A percentile compares a stretch with the other conserved stretches of the same genome.
These are phyloP conservation scores for Synergus laeviventris DNA, from an alignment of 2,888 invertebrate species.

Conservation along the genomic window DNA sequence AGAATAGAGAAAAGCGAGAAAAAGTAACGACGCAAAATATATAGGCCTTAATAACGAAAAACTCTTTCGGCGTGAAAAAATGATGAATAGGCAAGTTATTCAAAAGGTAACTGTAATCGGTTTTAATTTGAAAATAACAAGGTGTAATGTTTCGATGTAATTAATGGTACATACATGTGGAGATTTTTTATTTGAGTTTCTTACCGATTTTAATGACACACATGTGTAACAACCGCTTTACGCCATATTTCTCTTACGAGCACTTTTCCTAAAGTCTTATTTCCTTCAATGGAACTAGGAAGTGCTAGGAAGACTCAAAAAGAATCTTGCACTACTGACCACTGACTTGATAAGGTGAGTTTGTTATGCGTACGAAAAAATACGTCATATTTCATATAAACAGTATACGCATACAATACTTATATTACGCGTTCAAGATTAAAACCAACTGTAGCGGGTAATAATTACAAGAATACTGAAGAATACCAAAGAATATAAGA, in stretches of 20 bases:
- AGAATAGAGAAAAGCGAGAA: neutral
- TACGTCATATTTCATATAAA: neutral
- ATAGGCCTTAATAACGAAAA: neutral
- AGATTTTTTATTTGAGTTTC: slow-evolving; percentile 43
- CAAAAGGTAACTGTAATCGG: neutral
- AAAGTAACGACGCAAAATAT: neutral
- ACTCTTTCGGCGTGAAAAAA: neutral
- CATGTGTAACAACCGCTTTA: slow-evolving; percentile 68
- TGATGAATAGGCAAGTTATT: neutral
- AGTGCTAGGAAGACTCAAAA: neutral
- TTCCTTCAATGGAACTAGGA: neutral
- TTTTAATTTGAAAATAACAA: neutral
- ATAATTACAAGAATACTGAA: neutral
- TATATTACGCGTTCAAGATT: neutral
- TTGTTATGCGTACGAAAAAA: neutral
- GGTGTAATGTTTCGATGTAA: neutral
- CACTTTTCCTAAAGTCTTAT: slow-evolving; percentile 40
- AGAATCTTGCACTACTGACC: neutral
- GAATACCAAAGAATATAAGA: neutral
- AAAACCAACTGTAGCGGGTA: slow-evolving; percentile 8
- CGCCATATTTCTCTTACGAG: slow-evolving; percentile 64
- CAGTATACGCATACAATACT: neutral
- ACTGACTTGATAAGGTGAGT: neutral
- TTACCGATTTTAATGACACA: slow-evolving; percentile 70
- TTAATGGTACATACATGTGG: neutral